phyloP scores from a whole-genome alignment of 2,113 vertebrate species.

The Pseudopipra pipra region DNA sequence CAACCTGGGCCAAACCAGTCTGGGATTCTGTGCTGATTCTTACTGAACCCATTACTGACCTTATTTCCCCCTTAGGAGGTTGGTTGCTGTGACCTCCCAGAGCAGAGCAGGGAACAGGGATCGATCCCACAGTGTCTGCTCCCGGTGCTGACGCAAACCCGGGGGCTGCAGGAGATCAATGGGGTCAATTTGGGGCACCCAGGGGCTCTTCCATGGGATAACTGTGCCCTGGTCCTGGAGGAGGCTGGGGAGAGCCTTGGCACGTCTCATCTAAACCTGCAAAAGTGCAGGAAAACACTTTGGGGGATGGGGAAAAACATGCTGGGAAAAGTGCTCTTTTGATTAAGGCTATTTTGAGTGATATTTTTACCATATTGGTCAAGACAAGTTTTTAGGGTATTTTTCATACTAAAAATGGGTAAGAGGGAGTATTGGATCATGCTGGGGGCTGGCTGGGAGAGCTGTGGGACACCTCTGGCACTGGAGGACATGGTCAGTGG shows the following conservation, averaged over 20 bases:
- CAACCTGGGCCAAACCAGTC: neutral
- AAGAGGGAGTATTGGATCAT: neutral
- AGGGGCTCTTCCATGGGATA: neutral
- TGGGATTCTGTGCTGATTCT: neutral
- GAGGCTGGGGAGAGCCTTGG: neutral
- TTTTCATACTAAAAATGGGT: neutral
- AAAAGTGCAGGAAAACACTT: neutral
- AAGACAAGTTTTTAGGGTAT: neutral
- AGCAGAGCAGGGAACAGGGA: neutral
- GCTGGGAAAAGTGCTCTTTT: neutral
- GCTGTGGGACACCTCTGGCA: neutral
- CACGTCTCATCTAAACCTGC: neutral
- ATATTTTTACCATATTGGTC: neutral
- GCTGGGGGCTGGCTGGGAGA: neutral
- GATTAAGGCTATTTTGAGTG: neutral
- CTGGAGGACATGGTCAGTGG: neutral
- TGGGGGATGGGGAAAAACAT: too few species aligned
- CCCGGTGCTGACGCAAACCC: neutral
- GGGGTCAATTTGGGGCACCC: neutral
- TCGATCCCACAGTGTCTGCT: neutral
- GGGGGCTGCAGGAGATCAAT: neutral
- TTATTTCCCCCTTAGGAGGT: neutral
- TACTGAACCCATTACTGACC: neutral
- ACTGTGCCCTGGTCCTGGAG: neutral
- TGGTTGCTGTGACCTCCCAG: neutral